Evolutionary conservation across 2,888 invertebrate genomes (phyloP).

Genomic region (Bimastos eiseni): DNA sequence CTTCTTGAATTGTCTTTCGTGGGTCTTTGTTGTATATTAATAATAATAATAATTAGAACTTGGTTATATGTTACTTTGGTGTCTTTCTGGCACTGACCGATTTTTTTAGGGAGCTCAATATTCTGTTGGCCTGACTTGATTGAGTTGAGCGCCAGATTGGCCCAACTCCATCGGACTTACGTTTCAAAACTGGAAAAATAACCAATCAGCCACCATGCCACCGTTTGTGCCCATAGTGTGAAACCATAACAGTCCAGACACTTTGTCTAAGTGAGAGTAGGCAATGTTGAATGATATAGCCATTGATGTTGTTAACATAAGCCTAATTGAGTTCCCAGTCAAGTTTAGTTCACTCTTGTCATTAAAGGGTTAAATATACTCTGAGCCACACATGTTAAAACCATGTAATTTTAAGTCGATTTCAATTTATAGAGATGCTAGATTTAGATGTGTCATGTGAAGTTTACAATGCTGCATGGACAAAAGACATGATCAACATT

Average conservation of each 20-base stretch:
- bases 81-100: not conserved
- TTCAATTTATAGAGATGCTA: not conserved
- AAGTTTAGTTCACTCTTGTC: too few relatives aligned
- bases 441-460: not conserved
- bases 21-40: conserved; percentile 3
- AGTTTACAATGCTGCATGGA: not conserved
- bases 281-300: not conserved
- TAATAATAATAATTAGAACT: not conserved
- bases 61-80: not conserved
- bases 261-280: not conserved
- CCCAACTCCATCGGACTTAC: too few relatives aligned
- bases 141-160: too few relatives aligned
- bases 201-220: too few relatives aligned
- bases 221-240: not conserved
- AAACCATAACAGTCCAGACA: not conserved
- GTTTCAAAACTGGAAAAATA: too few relatives aligned
- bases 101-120: too few relatives aligned
- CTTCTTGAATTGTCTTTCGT: not conserved
- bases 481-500: too few relatives aligned
- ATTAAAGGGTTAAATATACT: too few relatives aligned
- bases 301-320: not conserved
- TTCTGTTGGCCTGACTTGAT: too few relatives aligned
- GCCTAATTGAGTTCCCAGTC: too few relatives aligned
- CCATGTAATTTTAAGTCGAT: not conserved
- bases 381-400: too few relatives aligned